Evolutionary conservation across 2,113 vertebrate species (phyloP), one percentile per base, ranked within the genome.

Genomic region (Eira barbara): DNA sequence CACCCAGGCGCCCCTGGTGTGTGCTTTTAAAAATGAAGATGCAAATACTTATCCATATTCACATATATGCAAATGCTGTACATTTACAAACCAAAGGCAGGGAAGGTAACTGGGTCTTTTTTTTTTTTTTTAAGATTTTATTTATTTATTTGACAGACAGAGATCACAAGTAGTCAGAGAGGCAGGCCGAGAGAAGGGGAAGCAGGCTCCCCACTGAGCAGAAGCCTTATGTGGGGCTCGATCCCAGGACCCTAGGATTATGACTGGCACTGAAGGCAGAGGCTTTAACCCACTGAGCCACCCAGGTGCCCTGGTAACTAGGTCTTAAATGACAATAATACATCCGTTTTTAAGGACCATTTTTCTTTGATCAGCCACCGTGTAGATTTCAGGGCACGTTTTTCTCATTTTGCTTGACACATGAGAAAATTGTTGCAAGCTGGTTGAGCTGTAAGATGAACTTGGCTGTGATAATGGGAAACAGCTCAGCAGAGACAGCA

Each of bases 321-420:
- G 23, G 57, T n/a, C 49, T 89, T 45, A 52, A 17, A 36, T 52
- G 63, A 42, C 31, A 78, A 63, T 34, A 45, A 79, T 34, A 27
- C 42, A 49, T n/a, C 76, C 69, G 2, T 71, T 89, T 71, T 89
- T 67, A 42, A 87, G 45, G 27, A 52, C 12, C 65, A 52, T 78
- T 76, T 29, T 31, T 8, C 71, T 92, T 74, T 97, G 96, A 93
- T 90, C 47, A 65, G 63, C 71, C 57, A 45, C 17, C n/a, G 69
- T 85, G 97, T 88, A 87, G 80, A 81, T 94, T 96, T 91, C 91
- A 92, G 84, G 47, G 63, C 49, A 92, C 69, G 42, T 91, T 85
- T 92, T 93, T 96, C 84, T 95, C 84, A 78, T 96, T 94, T 94
- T 59, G 47, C 85, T 92, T 73, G 93, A 96, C 96, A 95, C 85